Conservation (phyloP, 2,797 vertebrate genomes). For the Enteromius mattozi region DNA sequence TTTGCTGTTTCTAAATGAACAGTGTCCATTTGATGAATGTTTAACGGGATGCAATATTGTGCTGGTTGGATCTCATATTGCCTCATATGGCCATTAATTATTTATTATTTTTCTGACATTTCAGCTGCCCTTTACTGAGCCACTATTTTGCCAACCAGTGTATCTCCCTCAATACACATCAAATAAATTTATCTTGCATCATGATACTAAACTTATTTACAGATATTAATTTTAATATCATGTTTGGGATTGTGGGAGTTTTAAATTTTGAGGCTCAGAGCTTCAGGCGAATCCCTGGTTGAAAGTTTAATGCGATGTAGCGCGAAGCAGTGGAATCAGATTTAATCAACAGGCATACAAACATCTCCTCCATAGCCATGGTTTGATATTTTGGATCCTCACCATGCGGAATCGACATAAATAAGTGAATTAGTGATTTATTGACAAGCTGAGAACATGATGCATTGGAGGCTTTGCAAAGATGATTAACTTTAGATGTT, state of each 20-base stretch:
- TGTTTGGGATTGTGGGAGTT: slow-evolving; percentile 13
- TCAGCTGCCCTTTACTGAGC: slow-evolving; percentile 56
- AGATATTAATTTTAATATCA: slow-evolving; percentile 32
- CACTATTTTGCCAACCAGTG: slow-evolving; percentile 17
- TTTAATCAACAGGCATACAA: slow-evolving; percentile 54
- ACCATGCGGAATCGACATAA: slow-evolving; percentile 58
- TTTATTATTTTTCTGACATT: slow-evolving; percentile 56
- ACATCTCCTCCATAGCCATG: slow-evolving; percentile 24
- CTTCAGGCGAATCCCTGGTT: slow-evolving; percentile 44
- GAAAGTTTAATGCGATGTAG: slow-evolving; percentile 49
- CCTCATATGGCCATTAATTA: slow-evolving; percentile 41
- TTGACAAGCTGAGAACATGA: slow-evolving; percentile 61
- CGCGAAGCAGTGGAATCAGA: slow-evolving; percentile 53
- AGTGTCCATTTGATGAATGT: slow-evolving; percentile 15
- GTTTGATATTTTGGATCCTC: slow-evolving; percentile 56
- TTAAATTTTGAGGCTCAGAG: slow-evolving; percentile 9
- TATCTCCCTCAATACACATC: slow-evolving; percentile 26
- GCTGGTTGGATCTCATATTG: slow-evolving; percentile 16
- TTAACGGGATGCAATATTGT: slow-evolving; percentile 29
- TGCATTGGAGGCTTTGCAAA: slow-evolving; percentile 50
- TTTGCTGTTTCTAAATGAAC: slow-evolving; percentile 19
- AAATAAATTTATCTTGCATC: slow-evolving; percentile 28
- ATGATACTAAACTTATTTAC: slow-evolving; percentile 30
- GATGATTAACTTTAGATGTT: slow-evolving; percentile 66
- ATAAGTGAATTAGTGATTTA: slow-evolving; percentile 64